A percentile compares a stretch with the other conserved stretches of the same genome.
Evolutionary conservation across 2,888 invertebrate genomes (phyloP).

Genomic region (Plemyria rubiginata): DNA sequence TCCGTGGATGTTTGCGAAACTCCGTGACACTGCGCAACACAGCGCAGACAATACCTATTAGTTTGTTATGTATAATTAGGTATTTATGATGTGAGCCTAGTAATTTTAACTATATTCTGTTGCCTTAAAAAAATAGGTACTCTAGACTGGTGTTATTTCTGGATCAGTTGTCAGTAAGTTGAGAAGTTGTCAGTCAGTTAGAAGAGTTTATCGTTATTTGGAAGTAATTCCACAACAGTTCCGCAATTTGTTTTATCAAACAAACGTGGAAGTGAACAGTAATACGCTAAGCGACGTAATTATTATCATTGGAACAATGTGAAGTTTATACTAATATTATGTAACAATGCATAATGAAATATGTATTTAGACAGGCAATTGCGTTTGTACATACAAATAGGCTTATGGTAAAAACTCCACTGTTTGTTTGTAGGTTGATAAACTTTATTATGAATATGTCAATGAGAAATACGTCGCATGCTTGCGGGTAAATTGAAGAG

Average conservation of each 20-base stretch:
- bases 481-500: too few species aligned
- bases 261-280: constrained; percentile 17
- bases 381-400: constrained; percentile 8
- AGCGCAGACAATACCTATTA: too few species aligned
- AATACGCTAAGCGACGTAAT: constrained; percentile 15
- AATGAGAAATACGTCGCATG: neutral
- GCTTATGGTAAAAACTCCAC: neutral
- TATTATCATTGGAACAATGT: constrained; percentile 36
- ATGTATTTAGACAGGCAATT: constrained; percentile 27
- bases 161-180: neutral
- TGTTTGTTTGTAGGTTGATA: constrained; percentile 5
- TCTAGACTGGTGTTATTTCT: neutral
- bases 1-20: too few species aligned
- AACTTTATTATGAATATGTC: neutral
- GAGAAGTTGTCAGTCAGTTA: neutral
- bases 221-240: constrained; percentile 8
- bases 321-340: constrained; percentile 27
- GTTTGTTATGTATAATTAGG: too few species aligned
- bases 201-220: constrained; percentile 1
- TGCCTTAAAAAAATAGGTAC: too few species aligned
- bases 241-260: constrained; percentile 17
- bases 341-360: constrained; percentile 27
- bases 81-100: too few species aligned
- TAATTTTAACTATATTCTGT: too few species aligned
- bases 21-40: too few species aligned